Conservation (phyloP, 2,888 invertebrate species). For the Drosophila robusta region DNA sequence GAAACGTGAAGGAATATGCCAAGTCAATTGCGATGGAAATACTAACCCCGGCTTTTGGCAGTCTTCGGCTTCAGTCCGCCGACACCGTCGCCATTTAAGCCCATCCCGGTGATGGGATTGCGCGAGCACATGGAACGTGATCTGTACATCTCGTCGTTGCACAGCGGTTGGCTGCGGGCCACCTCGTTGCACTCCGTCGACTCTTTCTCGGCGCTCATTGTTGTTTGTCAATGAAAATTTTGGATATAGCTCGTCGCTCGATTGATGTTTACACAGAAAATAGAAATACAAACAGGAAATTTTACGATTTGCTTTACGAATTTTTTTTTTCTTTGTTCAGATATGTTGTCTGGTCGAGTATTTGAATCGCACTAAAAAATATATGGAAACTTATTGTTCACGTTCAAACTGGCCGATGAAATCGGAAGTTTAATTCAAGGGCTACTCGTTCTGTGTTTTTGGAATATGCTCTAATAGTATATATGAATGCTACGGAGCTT, state of each 20-base stretch:
- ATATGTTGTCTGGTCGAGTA: not conserved
- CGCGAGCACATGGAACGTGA: constrained; percentile 10
- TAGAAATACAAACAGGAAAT: constrained; percentile 4
- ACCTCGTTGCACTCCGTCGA: not conserved
- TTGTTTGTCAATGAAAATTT: not conserved
- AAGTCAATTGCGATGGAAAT: not conserved
- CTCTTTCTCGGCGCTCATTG: not conserved
- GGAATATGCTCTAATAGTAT: constrained; percentile 7
- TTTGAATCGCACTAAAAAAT: not conserved
- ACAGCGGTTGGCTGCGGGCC: not conserved
- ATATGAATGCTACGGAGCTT: constrained; percentile 7
- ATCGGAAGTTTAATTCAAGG: constrained; percentile 1
- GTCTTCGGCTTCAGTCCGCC: constrained; percentile 45
- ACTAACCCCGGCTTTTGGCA: constrained; percentile 36
- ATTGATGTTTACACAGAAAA: not conserved
- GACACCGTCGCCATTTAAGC: constrained; percentile 48
- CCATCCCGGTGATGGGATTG: constrained; percentile 49
- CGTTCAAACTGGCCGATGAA: not conserved
- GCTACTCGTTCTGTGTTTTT: constrained; percentile 3
- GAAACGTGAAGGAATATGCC: too few relatives aligned
- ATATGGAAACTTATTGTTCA: not conserved
- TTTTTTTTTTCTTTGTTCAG: not conserved
- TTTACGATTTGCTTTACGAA: not conserved
- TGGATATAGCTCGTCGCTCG: not conserved
- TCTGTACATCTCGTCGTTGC: not conserved